Evolutionary conservation across 2,113 vertebrate species (phyloP).

Genomic region (Lagopus muta): DNA sequence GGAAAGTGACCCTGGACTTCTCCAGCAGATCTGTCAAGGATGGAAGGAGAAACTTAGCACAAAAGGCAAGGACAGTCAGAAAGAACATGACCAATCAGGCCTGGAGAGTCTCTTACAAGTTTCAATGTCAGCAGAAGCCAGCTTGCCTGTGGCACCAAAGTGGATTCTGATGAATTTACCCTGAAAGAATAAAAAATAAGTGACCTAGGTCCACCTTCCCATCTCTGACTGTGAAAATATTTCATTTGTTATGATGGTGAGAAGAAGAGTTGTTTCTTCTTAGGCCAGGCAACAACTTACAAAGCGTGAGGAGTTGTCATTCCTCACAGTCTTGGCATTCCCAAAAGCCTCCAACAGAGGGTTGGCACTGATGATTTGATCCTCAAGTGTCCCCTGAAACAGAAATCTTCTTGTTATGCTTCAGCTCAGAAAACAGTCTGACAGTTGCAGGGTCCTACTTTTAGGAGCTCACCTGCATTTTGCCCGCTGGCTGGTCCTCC

Average conservation of each 20-base stretch:
- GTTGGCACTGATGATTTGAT: constrained; percentile 82
- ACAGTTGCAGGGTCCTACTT: not conserved
- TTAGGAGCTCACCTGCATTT: constrained; percentile 79
- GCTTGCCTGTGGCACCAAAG: constrained; percentile 90
- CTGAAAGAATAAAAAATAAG: constrained; percentile 43
- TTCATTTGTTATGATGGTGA: too few species aligned
- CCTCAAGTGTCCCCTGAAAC: constrained; percentile 78
- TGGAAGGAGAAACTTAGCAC: not conserved
- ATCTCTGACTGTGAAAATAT: not conserved
- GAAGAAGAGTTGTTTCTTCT: not conserved
- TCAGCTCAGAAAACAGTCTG: not conserved
- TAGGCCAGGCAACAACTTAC: constrained; percentile 39
- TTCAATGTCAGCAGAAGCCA: constrained; percentile 96
- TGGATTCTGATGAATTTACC: constrained; percentile 96
- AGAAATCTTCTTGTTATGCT: not conserved
- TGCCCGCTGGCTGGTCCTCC: constrained; percentile 35
- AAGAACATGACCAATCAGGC: not conserved
- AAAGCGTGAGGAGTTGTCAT: constrained; percentile 82
- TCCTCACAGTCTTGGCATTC: constrained; percentile 83
- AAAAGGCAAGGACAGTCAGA: not conserved
- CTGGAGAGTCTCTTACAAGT: constrained; percentile 84
- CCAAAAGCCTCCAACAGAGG: constrained; percentile 82
- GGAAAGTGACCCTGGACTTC: constrained; percentile 88
- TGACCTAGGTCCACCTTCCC: too few species aligned
- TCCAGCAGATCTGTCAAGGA: constrained; percentile 79